Evolutionary conservation across 2,888 invertebrate genomes (phyloP).

Genomic region (Tupiocoris notatus): DNA sequence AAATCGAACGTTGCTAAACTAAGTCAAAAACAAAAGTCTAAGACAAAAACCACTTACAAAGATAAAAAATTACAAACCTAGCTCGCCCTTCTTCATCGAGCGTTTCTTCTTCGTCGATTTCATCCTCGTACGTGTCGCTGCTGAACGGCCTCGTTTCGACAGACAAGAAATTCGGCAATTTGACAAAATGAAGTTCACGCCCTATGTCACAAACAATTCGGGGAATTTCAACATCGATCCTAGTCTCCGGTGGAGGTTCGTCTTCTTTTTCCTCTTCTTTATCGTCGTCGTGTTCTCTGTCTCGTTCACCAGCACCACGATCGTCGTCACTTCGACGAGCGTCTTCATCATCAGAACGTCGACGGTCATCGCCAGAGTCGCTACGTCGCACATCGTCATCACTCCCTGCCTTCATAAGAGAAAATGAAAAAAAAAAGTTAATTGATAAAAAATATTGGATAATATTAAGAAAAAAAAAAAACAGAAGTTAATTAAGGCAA

Average conservation of each 20-base stretch:
- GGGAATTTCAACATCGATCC: conserved; percentile 96
- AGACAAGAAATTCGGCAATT: conserved; percentile 96
- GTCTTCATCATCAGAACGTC: conserved; percentile 30
- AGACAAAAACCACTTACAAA: too few relatives aligned
- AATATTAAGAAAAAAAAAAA: too few relatives aligned
- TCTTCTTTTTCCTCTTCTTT: conserved; percentile 69
- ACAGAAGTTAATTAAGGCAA: too few relatives aligned
- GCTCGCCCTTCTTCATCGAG: conserved; percentile 96
- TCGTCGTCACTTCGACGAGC: conserved; percentile 23
- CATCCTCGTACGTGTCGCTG: conserved; percentile 92
- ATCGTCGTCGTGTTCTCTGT: conserved; percentile 20
- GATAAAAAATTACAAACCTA: too few relatives aligned
- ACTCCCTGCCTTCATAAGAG: conserved; percentile 47
- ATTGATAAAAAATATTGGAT: too few relatives aligned
- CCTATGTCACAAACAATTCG: conserved; percentile 91
- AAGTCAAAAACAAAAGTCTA: too few relatives aligned
- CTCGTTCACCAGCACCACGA: conserved; percentile 1
- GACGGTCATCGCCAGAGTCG: conserved; percentile 53
- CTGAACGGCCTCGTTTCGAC: conserved; percentile 97
- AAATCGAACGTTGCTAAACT: too few relatives aligned
- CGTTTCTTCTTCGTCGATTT: conserved; percentile 97
- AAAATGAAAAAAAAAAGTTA: too few relatives aligned
- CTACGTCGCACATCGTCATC: conserved; percentile 50
- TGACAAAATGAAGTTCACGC: conserved; percentile 90
- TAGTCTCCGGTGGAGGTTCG: conserved; percentile 84